Evolutionary conservation across 2,113 vertebrate species (phyloP).

Genomic region (Aplodontia rufa): DNA sequence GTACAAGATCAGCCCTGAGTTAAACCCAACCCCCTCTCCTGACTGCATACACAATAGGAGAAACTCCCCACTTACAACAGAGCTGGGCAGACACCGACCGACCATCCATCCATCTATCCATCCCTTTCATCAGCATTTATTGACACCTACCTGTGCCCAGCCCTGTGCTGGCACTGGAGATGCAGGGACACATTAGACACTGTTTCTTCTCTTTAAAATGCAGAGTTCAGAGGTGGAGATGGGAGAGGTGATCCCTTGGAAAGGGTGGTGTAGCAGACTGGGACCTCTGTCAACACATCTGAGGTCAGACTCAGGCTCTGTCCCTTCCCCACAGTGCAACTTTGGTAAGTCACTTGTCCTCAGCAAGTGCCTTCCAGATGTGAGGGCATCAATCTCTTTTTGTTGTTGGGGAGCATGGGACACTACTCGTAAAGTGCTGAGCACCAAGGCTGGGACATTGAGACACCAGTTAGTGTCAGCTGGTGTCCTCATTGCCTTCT

Average conservation of each 20-base stretch:
- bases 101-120: not conserved
- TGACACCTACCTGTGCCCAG: not conserved
- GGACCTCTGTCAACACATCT: not conserved
- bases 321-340: not conserved
- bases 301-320: not conserved
- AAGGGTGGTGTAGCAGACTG: not conserved
- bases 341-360: not conserved
- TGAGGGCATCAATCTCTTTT: not conserved
- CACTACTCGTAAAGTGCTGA: not conserved
- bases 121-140: not conserved
- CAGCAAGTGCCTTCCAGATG: not conserved
- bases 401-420: not conserved
- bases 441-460: not conserved
- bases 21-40: constrained; percentile 35
- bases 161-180: not conserved
- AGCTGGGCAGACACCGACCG: not conserved
- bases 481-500: not conserved
- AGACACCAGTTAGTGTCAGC: not conserved
- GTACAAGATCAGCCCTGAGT: constrained; percentile 44
- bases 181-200: not conserved
- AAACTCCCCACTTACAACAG: constrained; percentile 48
- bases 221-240: not conserved
- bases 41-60: not conserved
- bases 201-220: not conserved
- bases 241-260: not conserved